phyloP scores from a whole-genome alignment of 2,888 invertebrate genomes.

The Eilema sororculum region DNA sequence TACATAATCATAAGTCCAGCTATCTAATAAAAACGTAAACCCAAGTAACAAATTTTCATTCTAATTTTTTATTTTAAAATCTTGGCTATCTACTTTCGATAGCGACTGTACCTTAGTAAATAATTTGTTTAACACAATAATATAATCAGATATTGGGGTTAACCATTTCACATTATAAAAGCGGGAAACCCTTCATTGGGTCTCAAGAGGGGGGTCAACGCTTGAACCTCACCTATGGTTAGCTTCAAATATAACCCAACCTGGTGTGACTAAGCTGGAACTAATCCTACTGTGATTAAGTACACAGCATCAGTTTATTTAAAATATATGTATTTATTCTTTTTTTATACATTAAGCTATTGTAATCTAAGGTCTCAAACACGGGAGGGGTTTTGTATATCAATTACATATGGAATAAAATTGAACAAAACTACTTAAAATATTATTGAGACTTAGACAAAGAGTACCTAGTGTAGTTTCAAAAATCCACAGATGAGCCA shows the following conservation, averaged over 20 bases:
- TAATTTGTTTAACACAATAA: not conserved
- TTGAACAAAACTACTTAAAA: slow-evolving; percentile 54
- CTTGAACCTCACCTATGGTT: slow-evolving; percentile 21
- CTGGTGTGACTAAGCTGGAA: slow-evolving; percentile 55
- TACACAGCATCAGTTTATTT: slow-evolving; percentile 56
- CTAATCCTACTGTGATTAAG: slow-evolving; percentile 53
- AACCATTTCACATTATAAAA: not conserved
- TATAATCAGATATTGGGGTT: not conserved
- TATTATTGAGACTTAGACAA: slow-evolving; percentile 59
- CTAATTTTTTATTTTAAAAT: not conserved
- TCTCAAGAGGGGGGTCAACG: not conserved
- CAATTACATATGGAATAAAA: slow-evolving; percentile 46
- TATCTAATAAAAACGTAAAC: not conserved
- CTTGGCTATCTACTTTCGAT: not conserved
- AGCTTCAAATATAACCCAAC: slow-evolving; percentile 54
- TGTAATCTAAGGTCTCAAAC: slow-evolving; percentile 59
- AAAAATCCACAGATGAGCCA: slow-evolving; percentile 78
- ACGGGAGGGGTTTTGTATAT: slow-evolving; percentile 58
- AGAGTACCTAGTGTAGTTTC: slow-evolving; percentile 70
- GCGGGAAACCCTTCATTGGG: not conserved
- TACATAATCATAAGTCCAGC: too few relatives aligned
- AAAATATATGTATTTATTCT: slow-evolving; percentile 56
- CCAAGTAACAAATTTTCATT: not conserved
- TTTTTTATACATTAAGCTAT: slow-evolving; percentile 54
- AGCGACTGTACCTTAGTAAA: not conserved